phyloP scores from a whole-genome alignment of 2,113 vertebrate species.

The Corythaeola cristata region DNA sequence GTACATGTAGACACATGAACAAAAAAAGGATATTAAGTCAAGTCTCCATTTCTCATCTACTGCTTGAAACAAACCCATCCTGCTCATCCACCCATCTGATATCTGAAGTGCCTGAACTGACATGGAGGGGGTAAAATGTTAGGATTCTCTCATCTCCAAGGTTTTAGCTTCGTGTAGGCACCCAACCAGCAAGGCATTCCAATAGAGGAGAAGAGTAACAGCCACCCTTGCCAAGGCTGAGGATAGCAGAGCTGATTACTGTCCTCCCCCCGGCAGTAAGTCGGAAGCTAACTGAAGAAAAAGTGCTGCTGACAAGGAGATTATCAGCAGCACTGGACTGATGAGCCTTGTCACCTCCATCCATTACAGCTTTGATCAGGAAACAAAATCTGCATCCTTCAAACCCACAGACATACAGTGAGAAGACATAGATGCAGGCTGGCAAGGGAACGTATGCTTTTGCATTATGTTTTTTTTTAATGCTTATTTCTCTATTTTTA shows the following conservation, averaged over 20 bases:
- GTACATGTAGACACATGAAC: neutral
- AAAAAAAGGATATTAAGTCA: neutral
- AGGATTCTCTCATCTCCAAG: neutral
- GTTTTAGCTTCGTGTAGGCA: neutral
- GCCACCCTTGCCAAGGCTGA: neutral
- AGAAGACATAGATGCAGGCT: neutral
- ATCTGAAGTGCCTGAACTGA: neutral
- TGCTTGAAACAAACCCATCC: neutral
- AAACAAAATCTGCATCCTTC: neutral
- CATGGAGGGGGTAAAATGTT: neutral
- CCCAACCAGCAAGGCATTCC: neutral
- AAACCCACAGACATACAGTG: neutral
- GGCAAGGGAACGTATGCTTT: neutral
- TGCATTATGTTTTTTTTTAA: neutral
- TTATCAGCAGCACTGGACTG: neutral
- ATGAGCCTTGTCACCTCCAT: neutral
- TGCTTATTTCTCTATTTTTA: constrained; percentile 10
- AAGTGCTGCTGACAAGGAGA: neutral
- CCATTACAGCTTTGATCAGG: neutral
- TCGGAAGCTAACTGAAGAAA: neutral
- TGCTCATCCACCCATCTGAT: neutral
- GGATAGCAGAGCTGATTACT: neutral
- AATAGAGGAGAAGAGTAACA: neutral
- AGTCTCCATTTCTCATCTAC: neutral
- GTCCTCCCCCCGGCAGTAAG: neutral